Base-by-base conservation (phyloP, 2,888 invertebrate species). In the Cantharis flavilabris region DNA sequence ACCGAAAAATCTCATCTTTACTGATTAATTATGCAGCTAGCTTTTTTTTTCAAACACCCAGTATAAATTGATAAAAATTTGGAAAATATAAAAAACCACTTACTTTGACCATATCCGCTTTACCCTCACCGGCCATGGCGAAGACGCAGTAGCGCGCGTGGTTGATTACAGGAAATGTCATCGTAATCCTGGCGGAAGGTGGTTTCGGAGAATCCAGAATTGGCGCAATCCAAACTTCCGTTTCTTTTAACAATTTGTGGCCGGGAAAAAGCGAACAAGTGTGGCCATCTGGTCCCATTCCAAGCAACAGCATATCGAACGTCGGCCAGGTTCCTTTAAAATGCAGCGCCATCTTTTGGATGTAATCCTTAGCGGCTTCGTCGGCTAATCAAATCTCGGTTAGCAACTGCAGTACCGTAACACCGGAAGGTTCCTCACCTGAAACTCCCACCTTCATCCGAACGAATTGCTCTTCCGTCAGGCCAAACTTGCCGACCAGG, bases 231-330 rank as follows among this genome's bases (percentile, higher is more conserved):
- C 95, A 93, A 69, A 91, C 87, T 1, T 86, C 86, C 0, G 87
- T 89, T 85, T 95, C 95, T 0, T 92, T 86, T 1, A 96, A 88
- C 9, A 94, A 86, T 0, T 89, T 87, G 86, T 96, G 96, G 0
- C 91, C 93, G 0, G 99, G 99, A 89, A 99, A 99, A 14, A 99
- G 89, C 0, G 99, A 99, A 86, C 98, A 98, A 0, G 98, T 99
- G 88, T 99, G 99, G 0, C 99, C 99, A 86, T 99, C 99, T 0
- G 98, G 98, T 0, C 99, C 99, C 93, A 99, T 95, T 13, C 99
- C 99, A 20, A 99, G 90, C 10, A 99, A 90, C 0, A 99, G 89
- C 70, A 98, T 87, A 88, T 99, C 98, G 87, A 98, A 97, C 78
- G 90, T 86, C 0, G 96, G 96, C 73, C 92, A 83, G 85, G 84